Percentiles rank a stretch among this genome's conserved stretches.
These are phyloP conservation scores for Thumatha senex DNA, from an alignment of 2,888 invertebrate species.

Conservation along the genomic window DNA sequence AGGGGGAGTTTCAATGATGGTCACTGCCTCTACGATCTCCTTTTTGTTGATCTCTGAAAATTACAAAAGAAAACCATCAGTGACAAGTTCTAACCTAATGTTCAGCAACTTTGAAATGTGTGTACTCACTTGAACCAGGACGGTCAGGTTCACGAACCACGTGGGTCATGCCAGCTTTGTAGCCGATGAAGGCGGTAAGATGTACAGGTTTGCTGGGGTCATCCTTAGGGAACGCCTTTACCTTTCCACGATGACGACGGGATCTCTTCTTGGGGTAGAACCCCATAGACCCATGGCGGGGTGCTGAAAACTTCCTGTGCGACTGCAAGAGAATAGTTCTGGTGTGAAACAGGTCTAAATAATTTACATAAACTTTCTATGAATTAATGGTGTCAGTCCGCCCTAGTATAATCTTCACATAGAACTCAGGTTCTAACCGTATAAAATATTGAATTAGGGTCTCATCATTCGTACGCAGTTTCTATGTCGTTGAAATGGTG, in stretches of 20 bases:
- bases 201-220: constrained; percentile 98
- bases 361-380: neutral
- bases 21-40: constrained; percentile 99
- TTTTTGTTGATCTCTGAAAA: constrained; percentile 98
- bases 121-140: constrained; percentile 97
- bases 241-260: constrained; percentile 98
- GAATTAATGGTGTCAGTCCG: constrained; percentile 84
- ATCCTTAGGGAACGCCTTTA: constrained; percentile 99
- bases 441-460: constrained; percentile 81
- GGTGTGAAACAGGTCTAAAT: neutral
- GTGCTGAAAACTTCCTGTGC: constrained; percentile 99
- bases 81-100: neutral
- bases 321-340: constrained; percentile 86
- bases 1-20: constrained; percentile 98
- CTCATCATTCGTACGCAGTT: constrained; percentile 82
- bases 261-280: constrained; percentile 99
- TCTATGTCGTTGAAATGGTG: neutral
- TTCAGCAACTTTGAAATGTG: neutral
- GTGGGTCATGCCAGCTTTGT: constrained; percentile 99
- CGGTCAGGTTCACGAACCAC: constrained; percentile 99
- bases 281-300: constrained; percentile 99
- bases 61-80: neutral
- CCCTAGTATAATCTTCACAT: constrained; percentile 90
- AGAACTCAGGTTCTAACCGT: constrained; percentile 87
- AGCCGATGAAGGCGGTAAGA: constrained; percentile 98